Percentiles rank a stretch among this genome's conserved stretches.
Evolutionary conservation across 37 sponge, comb jelly and placozoan genomes (phyloP).

Genomic region (Beroe forskalii): DNA sequence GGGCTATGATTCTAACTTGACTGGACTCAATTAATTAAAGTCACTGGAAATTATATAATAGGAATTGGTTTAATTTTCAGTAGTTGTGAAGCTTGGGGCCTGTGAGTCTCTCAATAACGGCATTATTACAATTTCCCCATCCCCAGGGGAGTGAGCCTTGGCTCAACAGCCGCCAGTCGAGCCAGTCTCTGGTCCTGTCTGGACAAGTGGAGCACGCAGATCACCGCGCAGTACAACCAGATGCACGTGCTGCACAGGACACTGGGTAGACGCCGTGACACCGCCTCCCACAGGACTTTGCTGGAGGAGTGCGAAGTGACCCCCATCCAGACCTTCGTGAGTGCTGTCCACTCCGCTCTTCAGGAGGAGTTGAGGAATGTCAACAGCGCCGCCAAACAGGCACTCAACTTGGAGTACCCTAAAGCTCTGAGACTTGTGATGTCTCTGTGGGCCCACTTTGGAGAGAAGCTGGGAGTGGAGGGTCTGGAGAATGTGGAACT

Average conservation of each 20-base stretch:
- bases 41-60: not conserved
- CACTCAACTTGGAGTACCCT: conserved; percentile 21
- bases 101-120: too few species aligned
- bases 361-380: conserved; percentile 50
- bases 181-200: conserved; percentile 89
- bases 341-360: not conserved
- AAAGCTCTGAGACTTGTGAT: conserved; percentile 53
- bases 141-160: conserved; percentile 65
- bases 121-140: too few species aligned
- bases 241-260: conserved; percentile 66
- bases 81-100: too few species aligned
- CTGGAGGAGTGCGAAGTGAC: conserved; percentile 56
- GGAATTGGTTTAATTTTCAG: too few species aligned
- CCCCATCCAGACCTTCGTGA: conserved; percentile 23
- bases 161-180: conserved; percentile 79
- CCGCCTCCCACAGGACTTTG: not conserved
- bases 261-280: conserved; percentile 16
- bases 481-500: conserved; percentile 44
- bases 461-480: conserved; percentile 12
- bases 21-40: too few species aligned
- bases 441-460: conserved; percentile 33
- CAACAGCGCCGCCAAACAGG: conserved; percentile 41
- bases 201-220: conserved; percentile 77
- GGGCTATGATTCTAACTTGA: not conserved
- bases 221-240: conserved; percentile 74